Base-by-base conservation (phyloP, 1,140 invertebrate species). In the Coelopa frigida region DNA sequence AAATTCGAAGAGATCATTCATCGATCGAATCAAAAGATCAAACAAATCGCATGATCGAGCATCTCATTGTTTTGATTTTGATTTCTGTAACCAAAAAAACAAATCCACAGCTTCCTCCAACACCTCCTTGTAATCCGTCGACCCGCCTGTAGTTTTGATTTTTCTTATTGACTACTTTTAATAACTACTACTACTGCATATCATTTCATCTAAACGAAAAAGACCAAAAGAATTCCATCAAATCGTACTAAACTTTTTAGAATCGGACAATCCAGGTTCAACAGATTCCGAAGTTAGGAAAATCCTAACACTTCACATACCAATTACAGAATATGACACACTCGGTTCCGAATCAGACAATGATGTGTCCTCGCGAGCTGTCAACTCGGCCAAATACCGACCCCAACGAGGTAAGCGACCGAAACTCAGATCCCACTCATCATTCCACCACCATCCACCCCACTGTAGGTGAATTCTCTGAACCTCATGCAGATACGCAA, bases 241-340 rank as follows among this genome's bases (percentile, higher is more conserved):
- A 61, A 69, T 61, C 61, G 59, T 65, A 68, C 60, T 65, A 61
- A 68, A 70, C 63, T 73, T 83, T 83, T 70, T 82, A 84, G 84
- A 87, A 74, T 86, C 83, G 71, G 84, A 86, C 78, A 87, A 87
- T 78, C 77, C 85, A 76, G 83, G 84, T 68, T 86, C 83, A 68
- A 86, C 84, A 74, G 84, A 87, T 75, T 86, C 84, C 67, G 84
- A 87, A 75, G 84, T 87, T 74, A 87, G 85, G 81, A 85, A 86
- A 79, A 87, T 87, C 78, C 71, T 87, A 80, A 85, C 83, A 60
- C 81, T 87, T 71, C 84, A 87, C 79, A 83, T 87, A 76, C 84
- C 84, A 74, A 87, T 86, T 83, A 85, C 84, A 79, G 84, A 87
- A 73, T 87, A 87, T 75, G 84, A 87, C 70, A 84, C 83, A 48